phyloP scores from a whole-genome alignment of 2,113 vertebrate species.

The Sturnira hondurensis region DNA sequence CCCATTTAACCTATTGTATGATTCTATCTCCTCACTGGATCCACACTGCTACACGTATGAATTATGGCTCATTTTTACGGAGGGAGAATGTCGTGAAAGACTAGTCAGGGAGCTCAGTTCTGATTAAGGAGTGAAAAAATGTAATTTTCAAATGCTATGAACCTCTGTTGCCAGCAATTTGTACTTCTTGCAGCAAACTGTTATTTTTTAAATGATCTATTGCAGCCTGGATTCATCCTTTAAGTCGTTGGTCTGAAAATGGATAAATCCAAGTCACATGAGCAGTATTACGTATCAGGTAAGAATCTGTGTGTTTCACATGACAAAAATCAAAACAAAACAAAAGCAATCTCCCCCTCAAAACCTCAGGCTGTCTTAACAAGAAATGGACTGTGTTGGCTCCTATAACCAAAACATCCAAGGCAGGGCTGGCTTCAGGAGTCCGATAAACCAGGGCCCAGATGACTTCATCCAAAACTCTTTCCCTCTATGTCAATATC shows the following conservation, averaged over 20 bases:
- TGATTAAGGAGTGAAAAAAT: not conserved
- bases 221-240: not conserved
- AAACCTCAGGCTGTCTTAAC: not conserved
- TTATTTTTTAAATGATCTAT: not conserved
- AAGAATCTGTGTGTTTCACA: not conserved
- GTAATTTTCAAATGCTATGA: not conserved
- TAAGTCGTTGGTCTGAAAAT: not conserved
- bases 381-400: not conserved
- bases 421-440: not conserved
- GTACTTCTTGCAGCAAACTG: not conserved
- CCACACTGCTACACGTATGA: not conserved
- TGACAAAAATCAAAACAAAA: not conserved
- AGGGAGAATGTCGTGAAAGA: not conserved
- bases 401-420: not conserved
- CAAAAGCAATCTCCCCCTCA: not conserved
- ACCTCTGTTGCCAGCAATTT: not conserved
- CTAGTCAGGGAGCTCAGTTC: not conserved
- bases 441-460: not conserved
- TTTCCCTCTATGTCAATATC: not conserved
- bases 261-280: not conserved
- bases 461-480: not conserved
- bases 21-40: not conserved
- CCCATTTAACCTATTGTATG: not conserved
- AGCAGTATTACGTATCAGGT: not conserved
- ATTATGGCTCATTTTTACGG: not conserved